phyloP scores from a whole-genome alignment of 2,888 invertebrate species.

The Zele albiditarsus region DNA sequence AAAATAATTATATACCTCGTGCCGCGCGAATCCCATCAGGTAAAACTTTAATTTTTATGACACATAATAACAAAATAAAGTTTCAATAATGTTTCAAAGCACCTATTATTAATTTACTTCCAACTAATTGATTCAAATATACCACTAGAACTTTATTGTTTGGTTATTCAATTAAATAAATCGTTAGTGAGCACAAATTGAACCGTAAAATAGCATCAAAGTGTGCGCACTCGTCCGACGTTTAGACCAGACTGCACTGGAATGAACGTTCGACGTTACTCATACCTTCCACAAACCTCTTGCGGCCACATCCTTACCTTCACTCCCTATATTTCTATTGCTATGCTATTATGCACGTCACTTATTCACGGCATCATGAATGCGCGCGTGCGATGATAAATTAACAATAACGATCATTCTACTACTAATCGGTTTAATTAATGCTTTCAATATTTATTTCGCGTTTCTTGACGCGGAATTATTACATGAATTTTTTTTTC shows the following conservation, averaged over 20 bases:
- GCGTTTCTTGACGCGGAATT: neutral
- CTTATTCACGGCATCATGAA: conserved; percentile 1
- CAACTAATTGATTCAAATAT: neutral
- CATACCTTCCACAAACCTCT: conserved; percentile 45
- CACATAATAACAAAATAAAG: conserved; percentile 59
- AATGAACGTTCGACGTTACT: conserved; percentile 48
- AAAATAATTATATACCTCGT: conserved; percentile 61
- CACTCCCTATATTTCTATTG: conserved; percentile 21
- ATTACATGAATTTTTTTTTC: neutral
- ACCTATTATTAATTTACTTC: neutral
- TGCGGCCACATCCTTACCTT: conserved; percentile 54
- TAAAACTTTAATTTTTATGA: conserved; percentile 58
- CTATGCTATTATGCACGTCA: conserved; percentile 3
- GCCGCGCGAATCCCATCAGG: conserved; percentile 68
- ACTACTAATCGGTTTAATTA: neutral
- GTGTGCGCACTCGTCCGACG: conserved; percentile 60
- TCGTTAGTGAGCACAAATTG: conserved; percentile 29
- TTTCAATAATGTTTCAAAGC: conserved; percentile 4
- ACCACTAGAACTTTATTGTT: neutral
- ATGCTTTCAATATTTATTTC: conserved; percentile 14
- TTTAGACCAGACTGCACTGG: conserved; percentile 62
- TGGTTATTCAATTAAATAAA: neutral
- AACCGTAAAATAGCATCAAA: conserved; percentile 36
- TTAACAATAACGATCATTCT: conserved; percentile 15
- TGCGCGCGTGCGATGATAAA: conserved; percentile 20